A percentile compares a stretch with the other conserved stretches of the same genome.
These are phyloP conservation scores for Drosophila borealis DNA, from an alignment of 2,888 invertebrate genomes.

Conservation along the genomic window DNA sequence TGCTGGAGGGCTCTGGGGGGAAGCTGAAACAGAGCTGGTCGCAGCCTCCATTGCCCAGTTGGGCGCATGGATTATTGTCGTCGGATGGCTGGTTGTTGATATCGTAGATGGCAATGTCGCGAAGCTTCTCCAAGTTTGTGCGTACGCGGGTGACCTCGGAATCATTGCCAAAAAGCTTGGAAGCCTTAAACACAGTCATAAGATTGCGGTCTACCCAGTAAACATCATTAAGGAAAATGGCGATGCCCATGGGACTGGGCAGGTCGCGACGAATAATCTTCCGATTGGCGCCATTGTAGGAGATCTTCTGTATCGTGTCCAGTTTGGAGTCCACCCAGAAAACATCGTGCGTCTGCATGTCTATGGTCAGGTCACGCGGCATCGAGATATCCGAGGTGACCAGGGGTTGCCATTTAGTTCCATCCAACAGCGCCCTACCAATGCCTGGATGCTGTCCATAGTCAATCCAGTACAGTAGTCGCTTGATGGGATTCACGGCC, in stretches of 20 bases:
- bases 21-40: slow-evolving; percentile 98
- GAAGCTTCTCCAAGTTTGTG: slow-evolving; percentile 92
- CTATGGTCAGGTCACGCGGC: slow-evolving; percentile 95
- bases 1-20: slow-evolving; percentile 88
- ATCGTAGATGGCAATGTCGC: slow-evolving; percentile 97
- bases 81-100: slow-evolving; percentile 94
- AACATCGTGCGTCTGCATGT: slow-evolving; percentile 96
- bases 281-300: slow-evolving; percentile 91
- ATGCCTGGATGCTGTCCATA: slow-evolving; percentile 98
- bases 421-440: slow-evolving; percentile 95
- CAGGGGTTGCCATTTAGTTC: slow-evolving; percentile 93
- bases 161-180: slow-evolving; percentile 91
- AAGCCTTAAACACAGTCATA: slow-evolving; percentile 92
- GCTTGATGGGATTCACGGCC: slow-evolving; percentile 98
- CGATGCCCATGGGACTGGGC: slow-evolving; percentile 97
- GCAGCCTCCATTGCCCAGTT: slow-evolving; percentile 92
- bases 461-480: slow-evolving; percentile 98
- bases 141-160: slow-evolving; percentile 90
- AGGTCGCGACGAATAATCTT: slow-evolving; percentile 94
- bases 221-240: slow-evolving; percentile 92
- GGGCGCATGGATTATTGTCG: slow-evolving; percentile 92
- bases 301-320: slow-evolving; percentile 97
- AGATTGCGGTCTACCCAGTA: slow-evolving; percentile 98
- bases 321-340: slow-evolving; percentile 99
- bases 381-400: slow-evolving; percentile 96